Evolutionary conservation across 2,113 vertebrate genomes (phyloP).

Genomic region (Rhizomys pruinosus): DNA sequence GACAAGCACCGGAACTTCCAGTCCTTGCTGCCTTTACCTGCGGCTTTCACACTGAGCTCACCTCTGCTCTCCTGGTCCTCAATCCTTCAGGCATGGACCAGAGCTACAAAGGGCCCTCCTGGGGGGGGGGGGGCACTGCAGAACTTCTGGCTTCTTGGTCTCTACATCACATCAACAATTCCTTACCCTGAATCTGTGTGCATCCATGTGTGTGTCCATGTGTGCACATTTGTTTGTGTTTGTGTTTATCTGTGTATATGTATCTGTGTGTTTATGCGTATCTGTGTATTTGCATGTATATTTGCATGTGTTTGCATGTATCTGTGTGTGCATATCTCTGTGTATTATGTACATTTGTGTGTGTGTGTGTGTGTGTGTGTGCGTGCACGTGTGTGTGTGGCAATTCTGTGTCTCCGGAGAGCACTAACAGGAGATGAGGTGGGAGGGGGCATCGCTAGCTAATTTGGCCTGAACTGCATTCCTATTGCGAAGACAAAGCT

Average conservation of each 20-base stretch:
- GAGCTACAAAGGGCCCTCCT: neutral
- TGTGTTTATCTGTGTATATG: neutral
- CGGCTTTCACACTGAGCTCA: too few relatives aligned
- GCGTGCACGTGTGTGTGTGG: neutral
- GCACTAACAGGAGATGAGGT: neutral
- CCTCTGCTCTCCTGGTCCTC: neutral
- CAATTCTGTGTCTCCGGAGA: neutral
- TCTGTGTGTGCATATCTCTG: too few relatives aligned
- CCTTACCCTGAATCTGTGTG: neutral
- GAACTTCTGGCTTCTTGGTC: neutral
- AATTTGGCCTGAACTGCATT: neutral
- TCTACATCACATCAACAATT: too few relatives aligned
- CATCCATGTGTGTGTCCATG: neutral
- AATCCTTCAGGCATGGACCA: neutral
- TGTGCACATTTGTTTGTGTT: neutral
- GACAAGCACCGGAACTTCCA: too few relatives aligned
- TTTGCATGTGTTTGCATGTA: neutral
- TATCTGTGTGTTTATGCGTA: neutral
- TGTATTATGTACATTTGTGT: neutral
- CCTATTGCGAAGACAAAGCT: neutral
- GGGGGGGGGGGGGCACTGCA: accelerated
- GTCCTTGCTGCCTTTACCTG: too few relatives aligned
- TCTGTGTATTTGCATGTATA: too few relatives aligned
- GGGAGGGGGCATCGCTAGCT: neutral
- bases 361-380: neutral